Evolutionary conservation across 2,888 invertebrate genomes (phyloP).

Genomic region (Lycia hirtaria): DNA sequence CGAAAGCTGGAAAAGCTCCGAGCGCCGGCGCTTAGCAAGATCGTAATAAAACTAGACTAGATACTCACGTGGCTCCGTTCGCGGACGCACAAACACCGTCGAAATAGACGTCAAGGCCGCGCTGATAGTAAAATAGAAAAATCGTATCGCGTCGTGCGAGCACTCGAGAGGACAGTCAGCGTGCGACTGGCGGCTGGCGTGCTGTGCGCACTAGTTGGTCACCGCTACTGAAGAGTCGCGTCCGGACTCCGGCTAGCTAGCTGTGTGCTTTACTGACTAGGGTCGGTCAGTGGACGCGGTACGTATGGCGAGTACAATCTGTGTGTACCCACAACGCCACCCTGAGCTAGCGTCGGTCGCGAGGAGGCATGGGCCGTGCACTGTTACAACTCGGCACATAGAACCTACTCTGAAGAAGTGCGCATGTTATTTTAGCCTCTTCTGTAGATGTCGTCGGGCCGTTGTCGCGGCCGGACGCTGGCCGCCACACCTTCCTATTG

Average conservation of each 20-base stretch:
- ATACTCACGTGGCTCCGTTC: slow-evolving; percentile 58
- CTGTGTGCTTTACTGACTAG: not conserved
- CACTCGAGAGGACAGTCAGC: slow-evolving; percentile 34
- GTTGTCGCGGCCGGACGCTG: slow-evolving; percentile 4
- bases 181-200: slow-evolving; percentile 14
- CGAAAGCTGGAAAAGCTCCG: not conserved
- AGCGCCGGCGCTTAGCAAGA: slow-evolving; percentile 3
- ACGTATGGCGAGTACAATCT: not conserved
- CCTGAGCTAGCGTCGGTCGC: too few relatives aligned
- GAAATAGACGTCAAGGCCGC: slow-evolving; percentile 69
- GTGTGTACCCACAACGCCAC: too few relatives aligned
- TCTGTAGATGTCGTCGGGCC: slow-evolving; percentile 8
- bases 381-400: too few relatives aligned
- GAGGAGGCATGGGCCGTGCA: not conserved
- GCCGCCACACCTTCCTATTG: slow-evolving; percentile 22
- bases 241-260: not conserved
- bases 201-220: not conserved
- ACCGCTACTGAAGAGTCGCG: too few relatives aligned
- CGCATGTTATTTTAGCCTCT: slow-evolving; percentile 10
- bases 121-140: slow-evolving; percentile 49
- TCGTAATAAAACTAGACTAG: slow-evolving; percentile 27
- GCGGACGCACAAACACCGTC: slow-evolving; percentile 51
- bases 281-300: not conserved
- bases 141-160: slow-evolving; percentile 34
- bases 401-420: too few relatives aligned